phyloP scores from a whole-genome alignment of 2,888 invertebrate species.

The Drosophila colorata region DNA sequence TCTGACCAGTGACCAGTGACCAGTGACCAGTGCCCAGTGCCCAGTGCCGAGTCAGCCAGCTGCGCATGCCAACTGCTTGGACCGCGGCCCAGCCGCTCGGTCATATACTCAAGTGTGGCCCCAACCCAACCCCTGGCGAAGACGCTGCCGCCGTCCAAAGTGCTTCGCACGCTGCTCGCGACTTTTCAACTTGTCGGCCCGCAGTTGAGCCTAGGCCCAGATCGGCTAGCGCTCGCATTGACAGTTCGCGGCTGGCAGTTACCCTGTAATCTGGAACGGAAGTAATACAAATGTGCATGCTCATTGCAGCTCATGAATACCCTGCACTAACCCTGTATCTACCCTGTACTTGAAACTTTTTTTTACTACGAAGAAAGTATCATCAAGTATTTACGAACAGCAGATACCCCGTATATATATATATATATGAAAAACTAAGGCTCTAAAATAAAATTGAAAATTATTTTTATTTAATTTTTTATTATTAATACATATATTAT shows the following conservation, averaged over 20 bases:
- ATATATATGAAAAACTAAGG: too few species aligned
- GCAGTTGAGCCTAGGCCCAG: conserved; percentile 12
- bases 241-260: background rate
- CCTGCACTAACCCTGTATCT: too few species aligned
- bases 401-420: too few species aligned
- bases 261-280: conserved; percentile 8
- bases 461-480: too few species aligned
- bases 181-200: conserved; percentile 19
- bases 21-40: background rate
- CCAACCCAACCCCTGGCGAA: conserved; percentile 3
- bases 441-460: too few species aligned
- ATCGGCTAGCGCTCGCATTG: too few species aligned
- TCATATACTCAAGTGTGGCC: conserved; percentile 60
- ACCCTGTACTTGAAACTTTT: too few species aligned
- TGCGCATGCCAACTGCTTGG: conserved; percentile 65
- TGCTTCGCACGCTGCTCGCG: conserved; percentile 33
- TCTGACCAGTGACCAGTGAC: background rate
- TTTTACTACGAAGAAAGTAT: too few species aligned
- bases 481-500: too few species aligned
- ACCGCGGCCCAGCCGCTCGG: conserved; percentile 38
- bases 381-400: too few species aligned
- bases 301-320: too few species aligned
- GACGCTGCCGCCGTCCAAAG: conserved; percentile 6
- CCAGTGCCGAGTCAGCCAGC: conserved; percentile 47
- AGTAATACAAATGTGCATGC: too few species aligned